Conservation (phyloP, 2,113 vertebrate genomes). For the Charadrius vociferus region DNA sequence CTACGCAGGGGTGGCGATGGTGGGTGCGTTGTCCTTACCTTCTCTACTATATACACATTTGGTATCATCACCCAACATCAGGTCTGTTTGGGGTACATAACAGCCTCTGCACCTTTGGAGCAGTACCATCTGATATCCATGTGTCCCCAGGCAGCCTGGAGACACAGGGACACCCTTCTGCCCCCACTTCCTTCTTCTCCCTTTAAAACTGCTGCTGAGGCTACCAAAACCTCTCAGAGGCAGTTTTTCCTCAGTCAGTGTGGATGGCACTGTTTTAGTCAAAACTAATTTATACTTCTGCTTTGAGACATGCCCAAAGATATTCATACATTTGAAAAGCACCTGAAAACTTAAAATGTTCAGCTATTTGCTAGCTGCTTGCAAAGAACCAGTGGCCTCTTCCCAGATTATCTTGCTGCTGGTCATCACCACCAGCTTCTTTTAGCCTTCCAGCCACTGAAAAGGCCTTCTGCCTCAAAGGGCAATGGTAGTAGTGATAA, state of each 20-base stretch:
- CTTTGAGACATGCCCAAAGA: neutral
- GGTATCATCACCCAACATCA: neutral
- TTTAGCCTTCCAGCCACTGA: neutral
- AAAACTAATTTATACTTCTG: neutral
- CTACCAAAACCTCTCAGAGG: neutral
- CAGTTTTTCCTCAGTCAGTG: neutral
- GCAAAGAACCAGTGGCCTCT: neutral
- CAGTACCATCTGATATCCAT: neutral
- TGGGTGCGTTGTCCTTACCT: neutral
- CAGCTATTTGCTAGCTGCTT: neutral
- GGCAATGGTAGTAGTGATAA: neutral
- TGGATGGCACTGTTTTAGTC: neutral
- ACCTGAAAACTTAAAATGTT: neutral
- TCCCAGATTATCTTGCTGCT: neutral
- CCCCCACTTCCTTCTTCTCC: neutral
- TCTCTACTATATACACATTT: neutral
- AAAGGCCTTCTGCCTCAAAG: neutral
- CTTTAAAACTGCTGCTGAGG: neutral
- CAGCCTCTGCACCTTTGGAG: neutral
- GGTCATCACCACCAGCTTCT: neutral
- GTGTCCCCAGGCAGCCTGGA: neutral
- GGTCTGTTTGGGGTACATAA: neutral
- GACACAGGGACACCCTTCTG: neutral
- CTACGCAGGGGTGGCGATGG: neutral
- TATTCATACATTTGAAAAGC: neutral